Base-by-base conservation (phyloP, 2,113 vertebrate species). In the Gasterosteus nipponicus region DNA sequence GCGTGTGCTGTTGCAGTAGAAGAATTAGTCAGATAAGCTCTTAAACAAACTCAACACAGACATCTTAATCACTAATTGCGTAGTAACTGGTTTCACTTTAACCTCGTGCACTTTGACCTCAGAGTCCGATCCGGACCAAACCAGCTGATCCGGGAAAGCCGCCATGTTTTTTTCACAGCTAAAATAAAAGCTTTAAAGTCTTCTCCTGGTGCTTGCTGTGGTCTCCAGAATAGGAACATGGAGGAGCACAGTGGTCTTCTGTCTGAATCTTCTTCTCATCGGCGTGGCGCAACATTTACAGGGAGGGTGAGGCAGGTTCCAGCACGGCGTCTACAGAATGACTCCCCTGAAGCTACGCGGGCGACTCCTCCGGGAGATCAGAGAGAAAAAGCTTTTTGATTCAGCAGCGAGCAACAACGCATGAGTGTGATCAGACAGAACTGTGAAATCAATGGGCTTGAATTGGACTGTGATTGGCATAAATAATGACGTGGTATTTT, bases 271-370 rank as follows among this genome's bases (percentile, higher is more conserved):
- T 51, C 33, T 59, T 59, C 44, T 46, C n/a, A 12, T 42, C 22
- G 2, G 3, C 7, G 22, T 31, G 38, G 31, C 70, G 61, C 73
- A 44, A 39, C 69, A 41, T 41, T 76, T 70, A 51, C 3, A 5
- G 33, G 81, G 39, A n/a, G 46, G 12, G 26, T 11, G 16, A 60
- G 60, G 69, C 64, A 77, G 64, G 42, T 74, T 77, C 67, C 69
- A 61, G 60, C 69, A 71, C 42, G 12, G 16, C 12, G n/a, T 66
- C 53, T 38, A 47, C 39, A 61, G 61, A 59, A n/a, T 7, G 31
- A 57, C 70, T 56, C 46, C 66, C 78, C 71, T 46, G 64, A 62
- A 79, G 75, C 68, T 22, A 62, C 26, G 19, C 29, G 19, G 49
- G 16, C 29, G 16, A 41, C 44, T 69, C 38, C 26, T 60, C 29